Base-by-base conservation (phyloP, 2,888 invertebrate genomes). In the Marronus borbonicus region DNA sequence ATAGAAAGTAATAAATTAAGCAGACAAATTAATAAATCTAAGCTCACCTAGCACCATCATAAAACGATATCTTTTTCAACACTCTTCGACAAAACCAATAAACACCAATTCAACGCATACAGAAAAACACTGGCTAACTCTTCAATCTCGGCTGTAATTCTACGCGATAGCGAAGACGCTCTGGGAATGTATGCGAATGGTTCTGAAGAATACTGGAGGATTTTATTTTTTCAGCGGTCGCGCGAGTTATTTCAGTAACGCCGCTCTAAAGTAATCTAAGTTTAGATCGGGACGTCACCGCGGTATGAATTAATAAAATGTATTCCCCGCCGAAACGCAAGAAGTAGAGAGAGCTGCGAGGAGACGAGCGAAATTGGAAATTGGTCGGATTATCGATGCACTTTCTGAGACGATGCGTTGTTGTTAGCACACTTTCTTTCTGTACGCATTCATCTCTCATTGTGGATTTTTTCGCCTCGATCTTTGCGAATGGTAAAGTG, bases 231-330 rank as follows among this genome's bases (percentile, higher is more conserved):
- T 79, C 72, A 79, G 75, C 50, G 36, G 69, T 74, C 74, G 72
- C 72, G 60, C 68, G 66, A 79, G 79, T 68, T 79, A 79, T 79
- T 79, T 79, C 79, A 77, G 79, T 74, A 65, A 74, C 76, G 72
- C 60, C 31, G 72, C 60, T 74, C 76, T 72, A 69, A 77, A 75
- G 79, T 74, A 68, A 66, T 68, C 79, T 79, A 79, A 68, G 58
- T 77, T 66, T 79, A 79, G 79, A 68, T 17, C 44, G 55, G 60
- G 44, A 66, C 80, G 81, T 81, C 80, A 81, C 72, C 20, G 36
- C 74, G 60, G 44, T 66, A 76, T 78, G 72, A 77, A 76, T 80
- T 81, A 80, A 81, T 81, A 77, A 77, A 77, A 76, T 76, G 76
- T 28, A 24, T 62, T 62, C 62, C 31, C 62, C 28, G 14, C 31